Percentiles rank a stretch among this genome's conserved stretches.
phyloP scores from a whole-genome alignment of 2,113 vertebrate genomes.

The Leptobrachium leishanense region DNA sequence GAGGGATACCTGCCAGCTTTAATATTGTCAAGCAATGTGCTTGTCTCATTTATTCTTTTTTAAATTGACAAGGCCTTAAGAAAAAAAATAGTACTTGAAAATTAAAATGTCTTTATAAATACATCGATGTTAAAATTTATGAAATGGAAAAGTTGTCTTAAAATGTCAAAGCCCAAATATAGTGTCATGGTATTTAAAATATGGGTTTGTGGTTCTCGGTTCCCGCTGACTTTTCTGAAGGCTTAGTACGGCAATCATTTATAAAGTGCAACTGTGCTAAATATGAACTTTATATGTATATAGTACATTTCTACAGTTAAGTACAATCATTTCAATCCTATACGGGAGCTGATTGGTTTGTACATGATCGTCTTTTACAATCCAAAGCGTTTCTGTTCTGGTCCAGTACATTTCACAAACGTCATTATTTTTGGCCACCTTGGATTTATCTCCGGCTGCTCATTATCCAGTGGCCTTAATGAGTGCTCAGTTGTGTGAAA shows the following conservation, averaged over 20 bases:
- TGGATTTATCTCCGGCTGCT: neutral
- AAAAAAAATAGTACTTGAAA: neutral
- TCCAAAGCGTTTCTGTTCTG: neutral
- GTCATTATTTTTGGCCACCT: neutral
- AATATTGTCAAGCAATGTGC: no score
- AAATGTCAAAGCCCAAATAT: conserved; percentile 35
- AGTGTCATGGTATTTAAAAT: conserved; percentile 23
- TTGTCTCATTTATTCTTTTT: neutral
- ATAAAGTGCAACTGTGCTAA: conserved; percentile 21
- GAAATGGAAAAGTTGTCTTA: conserved; percentile 14
- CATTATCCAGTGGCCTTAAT: conserved; percentile 1
- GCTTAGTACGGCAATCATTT: conserved; percentile 10
- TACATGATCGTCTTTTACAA: neutral
- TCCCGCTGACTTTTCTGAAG: conserved; percentile 13
- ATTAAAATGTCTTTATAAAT: no score
- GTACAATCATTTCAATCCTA: conserved; percentile 2
- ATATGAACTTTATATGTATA: neutral
- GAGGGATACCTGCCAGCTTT: neutral
- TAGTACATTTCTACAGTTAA: conserved; percentile 6
- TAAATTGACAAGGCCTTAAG: neutral
- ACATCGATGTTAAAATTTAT: neutral
- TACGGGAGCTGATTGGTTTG: conserved; percentile 13
- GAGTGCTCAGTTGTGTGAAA: neutral
- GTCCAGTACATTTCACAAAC: neutral
- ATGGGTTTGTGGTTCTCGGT: neutral